Evolutionary conservation across 2,113 vertebrate species (phyloP), one percentile per base, ranked within the genome.

Genomic region (Otocyon megalotis): DNA sequence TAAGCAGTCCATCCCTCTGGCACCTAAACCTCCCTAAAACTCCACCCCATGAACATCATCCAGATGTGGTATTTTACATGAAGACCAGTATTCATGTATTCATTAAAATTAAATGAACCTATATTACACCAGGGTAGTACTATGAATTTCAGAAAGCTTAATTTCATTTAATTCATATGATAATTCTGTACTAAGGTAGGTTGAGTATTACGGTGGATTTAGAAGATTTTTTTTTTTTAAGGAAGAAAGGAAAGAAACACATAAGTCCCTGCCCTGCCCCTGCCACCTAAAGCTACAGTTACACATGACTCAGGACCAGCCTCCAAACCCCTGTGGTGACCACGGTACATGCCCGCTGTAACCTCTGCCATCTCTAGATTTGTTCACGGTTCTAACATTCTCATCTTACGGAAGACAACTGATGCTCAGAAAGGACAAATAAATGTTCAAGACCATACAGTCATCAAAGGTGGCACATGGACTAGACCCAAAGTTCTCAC

Each of bases 301-400:
- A 30, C 43, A 13, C 2, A 1, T 58, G 11, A 76, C 63, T 76
- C 53, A 9, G 16, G 17, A 20, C 32, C 8, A 35, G 35, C 24
- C 14, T 26, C 20, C 15, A 0, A 8, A 19, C 32, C 30, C 30
- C 30, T 5, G 0, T 0, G 24, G 9, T n/a, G 48, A n/a, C 54
- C 0, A 5, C 37, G 20, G 32, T 8, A 58, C 53, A 28, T 0
- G 48, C 37, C 32, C 19, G 53, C 58, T 19, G 13, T 32, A 16
- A 67, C 35, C 24, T 16, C 76, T 1, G 2, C 2, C 7, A 17
- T 9, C 28, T 35, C 69, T 4, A 4, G 11, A 24, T 22, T 56
- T 62, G 28, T 6, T n/a, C 60, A 15, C 24, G 15, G 2, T 30
- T 4, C 35, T 13, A 28, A 35, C 12, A 11, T 14, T 22, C 37